These are phyloP conservation scores for Byasa hedistus DNA, from an alignment of 2,888 invertebrate species.

Conservation along the genomic window DNA sequence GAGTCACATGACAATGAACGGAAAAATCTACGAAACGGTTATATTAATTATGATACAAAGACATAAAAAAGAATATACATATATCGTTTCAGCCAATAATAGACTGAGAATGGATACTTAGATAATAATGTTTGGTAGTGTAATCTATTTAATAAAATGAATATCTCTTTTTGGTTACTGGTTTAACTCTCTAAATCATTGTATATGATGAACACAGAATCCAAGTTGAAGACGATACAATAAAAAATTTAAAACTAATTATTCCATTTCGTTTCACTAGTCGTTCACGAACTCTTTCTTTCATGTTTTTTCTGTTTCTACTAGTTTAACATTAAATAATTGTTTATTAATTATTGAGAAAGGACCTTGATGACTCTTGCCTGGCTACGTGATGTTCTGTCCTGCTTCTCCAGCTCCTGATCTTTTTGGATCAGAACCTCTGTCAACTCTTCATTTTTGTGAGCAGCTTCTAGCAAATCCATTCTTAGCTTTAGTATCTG, in stretches of 20 bases:
- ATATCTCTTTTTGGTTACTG: no score
- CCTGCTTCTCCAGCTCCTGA: slow-evolving; percentile 80
- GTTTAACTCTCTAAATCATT: no score
- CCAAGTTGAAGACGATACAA: no score
- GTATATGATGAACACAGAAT: no score
- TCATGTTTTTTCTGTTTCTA: neutral
- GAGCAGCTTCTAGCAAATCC: slow-evolving; percentile 65
- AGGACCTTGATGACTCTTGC: slow-evolving; percentile 80
- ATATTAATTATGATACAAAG: neutral
- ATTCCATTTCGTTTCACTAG: no score
- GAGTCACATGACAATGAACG: neutral
- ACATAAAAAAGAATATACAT: neutral
- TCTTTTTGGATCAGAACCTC: slow-evolving; percentile 76
- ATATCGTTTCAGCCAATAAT: neutral
- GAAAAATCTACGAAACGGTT: neutral
- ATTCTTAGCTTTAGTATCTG: slow-evolving; percentile 71
- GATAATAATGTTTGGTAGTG: no score
- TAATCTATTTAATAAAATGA: no score
- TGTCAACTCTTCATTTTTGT: slow-evolving; percentile 73
- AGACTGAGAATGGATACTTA: neutral
- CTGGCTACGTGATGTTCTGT: slow-evolving; percentile 81
- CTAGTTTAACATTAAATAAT: slow-evolving; percentile 6
- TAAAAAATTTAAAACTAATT: no score
- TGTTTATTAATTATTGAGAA: slow-evolving; percentile 37
- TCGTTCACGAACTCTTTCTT: neutral